Conservation (phyloP, 2,888 invertebrate genomes). For the Tachina grossa region DNA sequence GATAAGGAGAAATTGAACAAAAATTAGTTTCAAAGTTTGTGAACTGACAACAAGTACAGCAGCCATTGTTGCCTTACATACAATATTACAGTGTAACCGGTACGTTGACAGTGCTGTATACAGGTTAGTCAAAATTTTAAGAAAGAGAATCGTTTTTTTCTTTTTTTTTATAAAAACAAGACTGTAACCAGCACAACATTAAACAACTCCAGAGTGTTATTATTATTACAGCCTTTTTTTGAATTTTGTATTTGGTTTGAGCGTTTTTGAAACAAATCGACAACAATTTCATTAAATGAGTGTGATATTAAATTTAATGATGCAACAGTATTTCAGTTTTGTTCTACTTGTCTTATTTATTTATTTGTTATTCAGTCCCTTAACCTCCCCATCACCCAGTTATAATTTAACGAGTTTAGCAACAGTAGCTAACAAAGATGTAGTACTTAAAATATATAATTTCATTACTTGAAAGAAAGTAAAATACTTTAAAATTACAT, state of each 20-base stretch:
- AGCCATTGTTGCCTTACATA: conserved; percentile 10
- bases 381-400: conserved; percentile 5
- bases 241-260: conserved; percentile 72
- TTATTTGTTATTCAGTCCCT: conserved; percentile 35
- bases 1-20: not conserved
- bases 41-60: not conserved
- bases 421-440: conserved; percentile 39
- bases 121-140: not conserved
- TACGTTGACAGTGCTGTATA: not conserved
- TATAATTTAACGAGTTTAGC: conserved; percentile 17
- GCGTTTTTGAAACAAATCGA: conserved; percentile 84
- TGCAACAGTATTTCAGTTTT: conserved; percentile 83
- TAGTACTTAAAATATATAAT: conserved; percentile 35
- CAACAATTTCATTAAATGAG: conserved; percentile 84
- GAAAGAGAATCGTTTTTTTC: conserved; percentile 6
- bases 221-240: not conserved
- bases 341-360: conserved; percentile 62
- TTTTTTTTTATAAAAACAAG: not conserved
- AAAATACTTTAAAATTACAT: not conserved
- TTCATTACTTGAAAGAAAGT: no score
- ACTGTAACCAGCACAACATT: conserved; percentile 51
- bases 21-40: not conserved
- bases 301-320: conserved; percentile 84
- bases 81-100: conserved; percentile 10
- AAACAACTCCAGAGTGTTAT: conserved; percentile 41